phyloP scores from a whole-genome alignment of 1,140 invertebrate genomes.

The Pomacea maculata region DNA sequence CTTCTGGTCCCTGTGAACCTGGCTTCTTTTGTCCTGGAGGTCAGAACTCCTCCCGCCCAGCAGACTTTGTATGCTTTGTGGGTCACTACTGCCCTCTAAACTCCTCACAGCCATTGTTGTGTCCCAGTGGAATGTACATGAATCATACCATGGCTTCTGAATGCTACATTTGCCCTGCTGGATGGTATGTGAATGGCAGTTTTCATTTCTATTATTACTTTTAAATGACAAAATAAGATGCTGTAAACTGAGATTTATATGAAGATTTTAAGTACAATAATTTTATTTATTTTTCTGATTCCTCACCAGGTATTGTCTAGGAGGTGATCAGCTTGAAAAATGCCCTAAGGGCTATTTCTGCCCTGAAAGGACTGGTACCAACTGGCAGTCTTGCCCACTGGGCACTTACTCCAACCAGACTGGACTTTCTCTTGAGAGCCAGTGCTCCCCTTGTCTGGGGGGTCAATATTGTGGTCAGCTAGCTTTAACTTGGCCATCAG shows the following conservation, averaged over 20 bases:
- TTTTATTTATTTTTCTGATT: no score
- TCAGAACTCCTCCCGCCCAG: slow-evolving; percentile 50
- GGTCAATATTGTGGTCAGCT: slow-evolving; percentile 54
- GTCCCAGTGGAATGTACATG: slow-evolving; percentile 59
- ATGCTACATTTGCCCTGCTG: slow-evolving; percentile 56
- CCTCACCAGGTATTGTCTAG: slow-evolving; percentile 52
- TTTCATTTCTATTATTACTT: background rate
- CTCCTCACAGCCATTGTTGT: slow-evolving; percentile 49
- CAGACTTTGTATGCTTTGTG: slow-evolving; percentile 42
- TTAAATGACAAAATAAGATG: background rate
- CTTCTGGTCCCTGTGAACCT: slow-evolving; percentile 51
- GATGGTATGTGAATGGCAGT: slow-evolving; percentile 50
- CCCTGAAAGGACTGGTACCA: slow-evolving; percentile 51
- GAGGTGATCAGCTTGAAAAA: slow-evolving; percentile 44
- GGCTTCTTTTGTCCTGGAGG: slow-evolving; percentile 58
- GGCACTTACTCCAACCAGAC: slow-evolving; percentile 61
- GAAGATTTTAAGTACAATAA: background rate
- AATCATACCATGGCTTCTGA: slow-evolving; percentile 54
- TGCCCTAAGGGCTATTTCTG: slow-evolving; percentile 60
- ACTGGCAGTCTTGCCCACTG: slow-evolving; percentile 58
- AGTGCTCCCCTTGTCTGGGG: slow-evolving; percentile 56
- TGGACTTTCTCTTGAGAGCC: slow-evolving; percentile 37
- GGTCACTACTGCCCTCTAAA: slow-evolving; percentile 56
- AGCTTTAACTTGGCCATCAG: slow-evolving; percentile 34
- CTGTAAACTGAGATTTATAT: background rate